phyloP scores from a whole-genome alignment of 2,888 invertebrate species.

The Philhelius pedissequus region DNA sequence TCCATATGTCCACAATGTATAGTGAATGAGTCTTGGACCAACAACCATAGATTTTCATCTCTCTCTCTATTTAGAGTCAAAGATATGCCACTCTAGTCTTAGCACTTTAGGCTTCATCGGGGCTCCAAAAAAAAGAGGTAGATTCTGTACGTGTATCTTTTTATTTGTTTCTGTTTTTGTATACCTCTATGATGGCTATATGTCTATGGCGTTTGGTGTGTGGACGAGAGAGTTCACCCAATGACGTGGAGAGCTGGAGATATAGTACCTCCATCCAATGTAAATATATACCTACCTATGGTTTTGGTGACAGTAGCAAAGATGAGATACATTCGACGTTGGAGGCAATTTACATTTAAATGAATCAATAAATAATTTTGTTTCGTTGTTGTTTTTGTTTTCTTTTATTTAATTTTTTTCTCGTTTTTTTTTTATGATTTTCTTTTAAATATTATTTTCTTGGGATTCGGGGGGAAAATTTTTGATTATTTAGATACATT shows the following conservation, averaged over 20 bases:
- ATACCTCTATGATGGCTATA: too few relatives aligned
- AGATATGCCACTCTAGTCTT: conserved; percentile 47
- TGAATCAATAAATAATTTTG: conserved; percentile 67
- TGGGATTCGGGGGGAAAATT: conserved; percentile 33
- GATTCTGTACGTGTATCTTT: neutral
- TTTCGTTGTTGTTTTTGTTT: conserved; percentile 12
- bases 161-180: neutral
- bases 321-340: conserved; percentile 66
- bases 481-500: conserved; percentile 48
- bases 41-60: conserved; percentile 25
- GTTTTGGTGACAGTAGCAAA: conserved; percentile 64
- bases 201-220: neutral
- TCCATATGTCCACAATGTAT: neutral
- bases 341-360: conserved; percentile 67
- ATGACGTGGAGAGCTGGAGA: conserved; percentile 18
- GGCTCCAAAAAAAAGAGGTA: neutral
- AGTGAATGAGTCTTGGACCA: neutral
- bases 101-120: conserved; percentile 26
- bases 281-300: neutral
- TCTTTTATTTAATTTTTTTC: conserved; percentile 15
- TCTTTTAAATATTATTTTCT: neutral
- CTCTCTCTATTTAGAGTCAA: neutral
- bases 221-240: conserved; percentile 25
- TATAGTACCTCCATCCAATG: neutral
- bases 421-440: conserved; percentile 2